Base-by-base conservation (phyloP, 37 sponge, comb jelly and placozoan genomes). In the Aphrocallistes beatrix region DNA sequence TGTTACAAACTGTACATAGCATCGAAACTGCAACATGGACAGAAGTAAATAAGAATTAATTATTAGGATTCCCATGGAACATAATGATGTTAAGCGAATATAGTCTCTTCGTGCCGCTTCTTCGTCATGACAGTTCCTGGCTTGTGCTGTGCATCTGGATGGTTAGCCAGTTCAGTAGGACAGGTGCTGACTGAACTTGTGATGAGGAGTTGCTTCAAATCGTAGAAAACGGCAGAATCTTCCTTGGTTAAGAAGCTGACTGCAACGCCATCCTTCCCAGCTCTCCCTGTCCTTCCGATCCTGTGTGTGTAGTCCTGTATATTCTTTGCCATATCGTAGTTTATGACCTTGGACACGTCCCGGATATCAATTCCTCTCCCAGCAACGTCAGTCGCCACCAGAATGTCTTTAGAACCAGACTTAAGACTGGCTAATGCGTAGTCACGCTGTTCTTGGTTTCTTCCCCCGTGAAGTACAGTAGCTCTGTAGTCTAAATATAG, bases 361-460 rank as follows among this genome's bases (percentile, higher is more conserved):
- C 95, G 92, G 84, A 95, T 92, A 42, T 95, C 99, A 81, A 98
- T 95, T 21, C 99, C 99, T 85, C 99, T 92, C 0, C 99, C 99
- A 83, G 99, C 99, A 17, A 98, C 99, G 90, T 98, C 99, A 38
- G 99, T 98, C 25, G 99, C 99, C 28, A 98, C 99, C 38, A 98
- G 85, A 23, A 98, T 95, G 47, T 98, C 99, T 87, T 98, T 98
- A 8, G 83, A 86, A 19, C 99, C 99, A 23, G 85, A 82, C 88
- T 98, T 98, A 83, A 98, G 51, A 50, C 95, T 91, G n/a, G 87
- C 88, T 50, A 98, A 51, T 23, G 99, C 93, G 83, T 86, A 91
- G 85, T 94, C 99, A 90, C 93, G 86, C 87, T 98, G 99, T 40
- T 98, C 99, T 85, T 98, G 99, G 82, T 92, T 98, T 49, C 93